phyloP scores from a whole-genome alignment of 2,888 invertebrate species.

The Harpalus rubripes region DNA sequence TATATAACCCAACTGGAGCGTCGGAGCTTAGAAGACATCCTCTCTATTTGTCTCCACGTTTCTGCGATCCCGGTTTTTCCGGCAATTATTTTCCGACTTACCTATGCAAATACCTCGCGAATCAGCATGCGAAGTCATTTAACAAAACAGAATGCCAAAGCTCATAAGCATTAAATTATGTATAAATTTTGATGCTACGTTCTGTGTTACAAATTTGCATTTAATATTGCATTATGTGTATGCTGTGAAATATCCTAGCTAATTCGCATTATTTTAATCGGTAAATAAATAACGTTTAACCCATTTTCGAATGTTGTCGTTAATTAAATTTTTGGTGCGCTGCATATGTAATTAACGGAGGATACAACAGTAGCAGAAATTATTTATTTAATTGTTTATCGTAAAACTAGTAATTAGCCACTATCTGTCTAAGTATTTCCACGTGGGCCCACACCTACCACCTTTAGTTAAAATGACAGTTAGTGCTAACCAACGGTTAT shows the following conservation, averaged over 20 bases:
- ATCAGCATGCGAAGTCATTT: slow-evolving; percentile 54
- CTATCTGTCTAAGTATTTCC: too few species aligned
- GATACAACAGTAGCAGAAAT: background rate
- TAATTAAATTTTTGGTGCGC: slow-evolving; percentile 17
- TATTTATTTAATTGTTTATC: background rate
- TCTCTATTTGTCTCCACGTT: slow-evolving; percentile 6
- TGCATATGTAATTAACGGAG: background rate
- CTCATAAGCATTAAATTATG: slow-evolving; percentile 50
- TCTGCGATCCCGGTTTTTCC: slow-evolving; percentile 13
- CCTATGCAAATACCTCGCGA: slow-evolving; percentile 47
- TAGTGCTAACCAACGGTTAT: too few species aligned
- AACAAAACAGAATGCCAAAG: slow-evolving; percentile 39
- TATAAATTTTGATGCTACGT: slow-evolving; percentile 51
- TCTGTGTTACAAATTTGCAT: slow-evolving; percentile 42
- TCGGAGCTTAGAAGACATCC: background rate
- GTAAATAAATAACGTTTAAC: slow-evolving; percentile 42
- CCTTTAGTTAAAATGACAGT: too few species aligned
- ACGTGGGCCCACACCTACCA: too few species aligned
- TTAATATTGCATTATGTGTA: slow-evolving; percentile 42
- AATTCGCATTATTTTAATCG: slow-evolving; percentile 41
- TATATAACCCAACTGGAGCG: slow-evolving; percentile 49
- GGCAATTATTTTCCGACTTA: slow-evolving; percentile 40
- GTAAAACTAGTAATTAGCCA: background rate
- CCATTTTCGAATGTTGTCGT: slow-evolving; percentile 9
- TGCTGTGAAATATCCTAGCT: slow-evolving; percentile 10